Percentiles rank a stretch among this genome's conserved stretches.
Conservation (phyloP, 1,140 invertebrate species). For the Eupeodes corollae region DNA sequence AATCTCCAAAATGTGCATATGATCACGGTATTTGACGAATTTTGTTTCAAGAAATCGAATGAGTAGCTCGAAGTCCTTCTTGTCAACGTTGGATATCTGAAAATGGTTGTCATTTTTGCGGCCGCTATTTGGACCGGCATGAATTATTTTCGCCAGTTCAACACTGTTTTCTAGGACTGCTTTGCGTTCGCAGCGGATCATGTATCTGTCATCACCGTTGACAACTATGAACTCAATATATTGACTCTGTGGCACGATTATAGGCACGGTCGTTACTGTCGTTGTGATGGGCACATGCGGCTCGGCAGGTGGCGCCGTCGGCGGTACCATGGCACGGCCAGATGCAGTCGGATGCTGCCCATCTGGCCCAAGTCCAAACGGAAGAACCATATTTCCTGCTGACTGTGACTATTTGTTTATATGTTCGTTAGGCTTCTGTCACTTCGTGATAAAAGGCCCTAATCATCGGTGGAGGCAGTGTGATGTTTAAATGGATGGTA, state of each 20-base stretch:
- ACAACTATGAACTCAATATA: constrained; percentile 36
- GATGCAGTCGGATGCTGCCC: constrained; percentile 16
- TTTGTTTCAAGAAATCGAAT: constrained; percentile 34
- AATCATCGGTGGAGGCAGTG: too few relatives aligned
- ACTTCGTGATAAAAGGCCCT: too few relatives aligned
- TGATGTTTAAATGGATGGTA: too few relatives aligned
- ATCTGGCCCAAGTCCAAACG: constrained; percentile 30
- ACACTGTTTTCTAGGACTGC: constrained; percentile 30
- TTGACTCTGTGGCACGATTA: constrained; percentile 29
- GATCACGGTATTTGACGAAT: constrained; percentile 32
- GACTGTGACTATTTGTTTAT: too few relatives aligned
- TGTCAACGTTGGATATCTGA: constrained; percentile 32
- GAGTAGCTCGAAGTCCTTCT: constrained; percentile 32
- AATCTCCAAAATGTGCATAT: constrained; percentile 33
- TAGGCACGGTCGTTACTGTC: constrained; percentile 30
- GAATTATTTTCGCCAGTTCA: constrained; percentile 31
- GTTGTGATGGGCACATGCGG: constrained; percentile 15
- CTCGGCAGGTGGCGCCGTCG: constrained; percentile 27
- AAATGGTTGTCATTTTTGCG: constrained; percentile 34
- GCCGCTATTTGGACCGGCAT: constrained; percentile 33
- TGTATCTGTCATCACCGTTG: constrained; percentile 32
- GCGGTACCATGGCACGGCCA: constrained; percentile 15
- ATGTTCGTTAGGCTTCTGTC: too few relatives aligned
- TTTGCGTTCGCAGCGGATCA: constrained; percentile 33
- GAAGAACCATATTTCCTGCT: constrained; percentile 21